phyloP scores from a whole-genome alignment of 2,888 invertebrate species.

The Arrhopalites spinosus region DNA sequence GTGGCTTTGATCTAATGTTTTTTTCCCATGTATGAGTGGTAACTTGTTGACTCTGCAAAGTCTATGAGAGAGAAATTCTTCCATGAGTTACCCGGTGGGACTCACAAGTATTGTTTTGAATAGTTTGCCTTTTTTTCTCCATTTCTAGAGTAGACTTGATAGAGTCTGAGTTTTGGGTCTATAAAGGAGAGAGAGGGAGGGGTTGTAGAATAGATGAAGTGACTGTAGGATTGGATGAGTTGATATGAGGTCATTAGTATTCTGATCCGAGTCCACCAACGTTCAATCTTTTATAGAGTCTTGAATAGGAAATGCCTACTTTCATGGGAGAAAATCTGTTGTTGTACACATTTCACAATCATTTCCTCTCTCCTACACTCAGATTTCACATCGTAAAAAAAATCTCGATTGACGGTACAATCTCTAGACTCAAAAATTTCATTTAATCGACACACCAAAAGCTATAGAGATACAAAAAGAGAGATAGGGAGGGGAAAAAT shows the following conservation, averaged over 20 bases:
- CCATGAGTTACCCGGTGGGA: no score
- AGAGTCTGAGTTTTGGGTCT: neutral
- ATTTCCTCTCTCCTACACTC: neutral
- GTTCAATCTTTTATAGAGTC: neutral
- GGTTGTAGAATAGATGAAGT: no score
- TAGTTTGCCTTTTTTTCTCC: neutral
- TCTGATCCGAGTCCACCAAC: conserved; percentile 13
- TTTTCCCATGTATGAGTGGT: no score
- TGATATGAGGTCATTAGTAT: conserved; percentile 41
- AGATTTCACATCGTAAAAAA: no score
- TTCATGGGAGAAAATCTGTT: neutral
- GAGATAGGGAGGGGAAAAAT: no score
- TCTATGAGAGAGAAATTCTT: no score
- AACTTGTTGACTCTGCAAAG: no score
- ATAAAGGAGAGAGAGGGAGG: neutral
- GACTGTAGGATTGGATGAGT: conserved; percentile 1
- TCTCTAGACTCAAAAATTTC: no score
- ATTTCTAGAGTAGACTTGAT: neutral
- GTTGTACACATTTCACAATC: neutral
- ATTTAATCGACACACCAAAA: no score
- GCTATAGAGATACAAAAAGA: no score
- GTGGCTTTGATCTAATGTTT: no score
- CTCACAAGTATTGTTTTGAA: no score
- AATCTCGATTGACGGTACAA: neutral
- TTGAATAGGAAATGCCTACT: conserved; percentile 5